Percentiles rank a stretch among this genome's conserved stretches.
These are phyloP conservation scores for Zosterops hypoxanthus DNA, from an alignment of 2,113 vertebrate genomes.

Conservation along the genomic window DNA sequence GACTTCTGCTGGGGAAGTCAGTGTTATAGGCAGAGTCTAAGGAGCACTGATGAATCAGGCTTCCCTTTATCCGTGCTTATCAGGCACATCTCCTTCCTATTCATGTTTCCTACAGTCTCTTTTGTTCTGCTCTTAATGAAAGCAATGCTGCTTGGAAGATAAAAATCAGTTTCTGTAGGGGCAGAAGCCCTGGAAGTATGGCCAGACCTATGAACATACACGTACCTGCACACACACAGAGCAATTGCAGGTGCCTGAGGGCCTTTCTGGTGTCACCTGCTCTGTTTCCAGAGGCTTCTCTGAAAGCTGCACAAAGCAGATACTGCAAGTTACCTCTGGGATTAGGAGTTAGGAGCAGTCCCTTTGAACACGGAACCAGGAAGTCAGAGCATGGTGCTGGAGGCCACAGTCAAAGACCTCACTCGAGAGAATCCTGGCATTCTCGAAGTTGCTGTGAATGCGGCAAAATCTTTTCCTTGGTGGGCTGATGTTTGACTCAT, in stretches of 20 bases:
- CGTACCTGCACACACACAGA: rapidly evolving
- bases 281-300: neutral
- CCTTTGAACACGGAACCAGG: rapidly evolving
- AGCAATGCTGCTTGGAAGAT: neutral
- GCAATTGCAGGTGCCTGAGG: neutral
- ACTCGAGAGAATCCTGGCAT: neutral
- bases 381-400: neutral
- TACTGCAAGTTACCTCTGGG: neutral
- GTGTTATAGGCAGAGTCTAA: neutral
- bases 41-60: neutral
- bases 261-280: neutral
- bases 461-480: neutral
- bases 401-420: neutral
- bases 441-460: neutral
- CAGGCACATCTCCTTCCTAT: neutral
- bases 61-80: neutral
- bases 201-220: neutral
- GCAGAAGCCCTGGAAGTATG: neutral
- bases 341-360: neutral
- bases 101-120: neutral
- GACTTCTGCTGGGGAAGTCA: neutral
- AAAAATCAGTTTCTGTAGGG: neutral
- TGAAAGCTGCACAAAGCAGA: neutral
- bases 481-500: neutral
- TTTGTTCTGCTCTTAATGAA: neutral